A percentile compares a stretch with the other conserved stretches of the same genome.
These are phyloP conservation scores for Drosophila suboccidentalis DNA, from an alignment of 2,888 invertebrate species.

Conservation along the genomic window DNA sequence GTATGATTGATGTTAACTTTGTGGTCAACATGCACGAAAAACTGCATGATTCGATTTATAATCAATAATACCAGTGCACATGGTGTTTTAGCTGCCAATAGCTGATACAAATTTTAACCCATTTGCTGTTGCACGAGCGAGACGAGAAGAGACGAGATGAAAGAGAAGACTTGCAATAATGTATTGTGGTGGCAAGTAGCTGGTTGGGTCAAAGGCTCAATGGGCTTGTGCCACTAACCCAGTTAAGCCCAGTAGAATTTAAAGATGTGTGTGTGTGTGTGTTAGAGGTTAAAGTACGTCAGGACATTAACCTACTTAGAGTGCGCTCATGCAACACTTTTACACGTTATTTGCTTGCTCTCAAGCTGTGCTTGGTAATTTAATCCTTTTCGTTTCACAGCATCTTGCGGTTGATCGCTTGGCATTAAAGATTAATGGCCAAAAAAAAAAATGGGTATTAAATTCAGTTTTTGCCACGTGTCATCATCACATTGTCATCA, in stretches of 20 bases:
- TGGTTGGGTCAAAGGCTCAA: constrained; percentile 50
- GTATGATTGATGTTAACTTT: constrained; percentile 54
- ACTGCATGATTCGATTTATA: constrained; percentile 68
- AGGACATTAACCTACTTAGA: constrained; percentile 74
- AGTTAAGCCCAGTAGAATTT: constrained; percentile 44
- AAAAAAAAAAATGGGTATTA: constrained; percentile 55
- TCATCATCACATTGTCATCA: constrained; percentile 42
- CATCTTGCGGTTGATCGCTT: constrained; percentile 63
- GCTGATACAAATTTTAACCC: constrained; percentile 16
- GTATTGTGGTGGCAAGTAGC: constrained; percentile 37
- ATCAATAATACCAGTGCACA: constrained; percentile 58
- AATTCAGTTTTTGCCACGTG: constrained; percentile 67
- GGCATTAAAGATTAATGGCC: constrained; percentile 47
- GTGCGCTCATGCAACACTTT: constrained; percentile 36
- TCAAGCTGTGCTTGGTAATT: constrained; percentile 57
- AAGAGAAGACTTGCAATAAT: constrained; percentile 16
- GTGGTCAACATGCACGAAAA: constrained; percentile 27
- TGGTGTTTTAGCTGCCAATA: constrained; percentile 19
- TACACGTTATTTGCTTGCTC: constrained; percentile 36
- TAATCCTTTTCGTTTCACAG: constrained; percentile 66
- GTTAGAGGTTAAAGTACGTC: constrained; percentile 71
- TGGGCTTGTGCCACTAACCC: constrained; percentile 72
- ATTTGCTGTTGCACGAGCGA: background rate
- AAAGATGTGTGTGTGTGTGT: constrained; percentile 17
- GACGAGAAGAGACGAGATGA: background rate